These are phyloP conservation scores for Metellina segmentata DNA, from an alignment of 2,888 invertebrate species.

Conservation along the genomic window DNA sequence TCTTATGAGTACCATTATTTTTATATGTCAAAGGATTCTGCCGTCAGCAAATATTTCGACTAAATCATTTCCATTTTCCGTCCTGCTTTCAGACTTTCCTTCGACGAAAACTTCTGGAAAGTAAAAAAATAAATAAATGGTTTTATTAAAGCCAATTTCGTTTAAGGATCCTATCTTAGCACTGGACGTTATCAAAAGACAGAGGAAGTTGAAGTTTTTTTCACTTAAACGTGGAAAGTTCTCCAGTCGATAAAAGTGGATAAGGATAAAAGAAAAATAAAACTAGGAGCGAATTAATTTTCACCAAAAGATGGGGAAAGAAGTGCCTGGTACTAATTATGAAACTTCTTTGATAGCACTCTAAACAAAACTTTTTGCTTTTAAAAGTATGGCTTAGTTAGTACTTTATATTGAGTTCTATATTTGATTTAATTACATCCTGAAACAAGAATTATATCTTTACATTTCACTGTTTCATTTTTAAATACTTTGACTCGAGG, in stretches of 20 bases:
- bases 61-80: neutral
- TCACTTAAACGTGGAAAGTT: neutral
- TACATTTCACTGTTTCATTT: too few species aligned
- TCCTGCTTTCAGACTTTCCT: neutral
- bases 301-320: neutral
- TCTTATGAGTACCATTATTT: neutral
- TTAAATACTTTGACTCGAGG: too few species aligned
- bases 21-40: neutral
- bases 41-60: neutral
- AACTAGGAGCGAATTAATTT: neutral
- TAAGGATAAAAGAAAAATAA: neutral
- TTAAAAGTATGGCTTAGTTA: neutral
- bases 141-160: neutral
- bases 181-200: neutral
- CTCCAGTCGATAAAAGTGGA: neutral
- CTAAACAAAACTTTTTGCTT: neutral
- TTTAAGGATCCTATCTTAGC: neutral
- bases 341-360: neutral
- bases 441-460: too few species aligned
- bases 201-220: neutral
- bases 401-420: neutral
- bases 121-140: neutral
- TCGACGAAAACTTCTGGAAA: neutral
- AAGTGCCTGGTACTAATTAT: neutral
- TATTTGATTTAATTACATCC: too few species aligned